Evolutionary conservation across 2,113 vertebrate genomes (phyloP).

Genomic region (Plestiodon gilberti): DNA sequence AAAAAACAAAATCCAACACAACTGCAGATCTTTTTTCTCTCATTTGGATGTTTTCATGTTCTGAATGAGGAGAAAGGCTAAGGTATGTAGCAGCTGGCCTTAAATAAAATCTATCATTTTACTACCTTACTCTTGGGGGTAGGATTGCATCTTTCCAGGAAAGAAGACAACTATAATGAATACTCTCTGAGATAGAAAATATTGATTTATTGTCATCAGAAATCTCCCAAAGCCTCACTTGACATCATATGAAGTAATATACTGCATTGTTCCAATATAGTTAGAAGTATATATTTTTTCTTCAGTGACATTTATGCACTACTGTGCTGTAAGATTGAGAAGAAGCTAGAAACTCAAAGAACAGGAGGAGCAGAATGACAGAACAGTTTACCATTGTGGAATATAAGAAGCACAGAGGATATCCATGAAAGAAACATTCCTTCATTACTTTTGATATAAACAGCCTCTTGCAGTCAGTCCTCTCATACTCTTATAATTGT

Average conservation of each 20-base stretch:
- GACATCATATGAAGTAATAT: conserved; percentile 30
- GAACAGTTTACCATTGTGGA: not conserved
- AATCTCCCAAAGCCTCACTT: conserved; percentile 41
- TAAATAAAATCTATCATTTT: conserved; percentile 55
- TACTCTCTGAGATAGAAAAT: conserved; percentile 42
- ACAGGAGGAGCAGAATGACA: not conserved
- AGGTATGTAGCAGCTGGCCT: conserved; percentile 28
- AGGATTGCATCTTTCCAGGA: conserved; percentile 50
- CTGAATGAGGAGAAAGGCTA: conserved; percentile 47
- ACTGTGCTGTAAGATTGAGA: conserved; percentile 1
- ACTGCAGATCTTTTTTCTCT: not conserved
- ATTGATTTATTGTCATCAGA: conserved; percentile 49
- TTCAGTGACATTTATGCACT: not conserved
- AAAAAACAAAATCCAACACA: fast-evolving
- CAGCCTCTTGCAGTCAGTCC: not conserved
- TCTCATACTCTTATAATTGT: too few relatives aligned
- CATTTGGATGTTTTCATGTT: conserved; percentile 42
- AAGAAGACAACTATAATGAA: conserved; percentile 32
- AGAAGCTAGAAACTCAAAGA: conserved; percentile 17
- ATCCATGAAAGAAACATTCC: not conserved
- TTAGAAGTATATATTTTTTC: not conserved
- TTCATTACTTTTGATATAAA: not conserved
- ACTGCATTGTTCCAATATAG: conserved; percentile 1
- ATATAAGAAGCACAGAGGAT: not conserved
- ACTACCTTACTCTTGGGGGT: conserved; percentile 26